Evolutionary conservation across 1,140 invertebrate species (phyloP).

Genomic region (Sinonovacula constricta): DNA sequence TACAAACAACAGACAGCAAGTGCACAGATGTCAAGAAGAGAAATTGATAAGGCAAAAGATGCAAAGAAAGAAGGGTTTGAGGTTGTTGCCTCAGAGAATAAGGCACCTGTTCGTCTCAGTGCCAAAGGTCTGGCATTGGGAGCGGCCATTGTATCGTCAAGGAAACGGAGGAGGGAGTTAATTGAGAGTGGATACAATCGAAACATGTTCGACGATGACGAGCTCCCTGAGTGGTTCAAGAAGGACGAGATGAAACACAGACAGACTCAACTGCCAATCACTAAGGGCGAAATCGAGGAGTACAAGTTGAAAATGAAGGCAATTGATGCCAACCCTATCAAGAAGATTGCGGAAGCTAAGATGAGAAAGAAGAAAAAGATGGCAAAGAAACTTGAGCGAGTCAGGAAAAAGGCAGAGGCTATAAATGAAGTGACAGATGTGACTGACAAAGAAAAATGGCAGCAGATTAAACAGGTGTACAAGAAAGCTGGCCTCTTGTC

Average conservation of each 20-base stretch:
- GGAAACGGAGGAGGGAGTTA: slow-evolving; percentile 75
- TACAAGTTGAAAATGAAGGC: slow-evolving; percentile 86
- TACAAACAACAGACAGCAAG: slow-evolving; percentile 51
- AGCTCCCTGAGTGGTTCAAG: slow-evolving; percentile 97
- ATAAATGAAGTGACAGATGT: slow-evolving; percentile 94
- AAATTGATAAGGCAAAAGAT: slow-evolving; percentile 37
- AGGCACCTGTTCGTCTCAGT: slow-evolving; percentile 83
- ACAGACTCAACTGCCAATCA: slow-evolving; percentile 87
- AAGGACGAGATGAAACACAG: slow-evolving; percentile 96
- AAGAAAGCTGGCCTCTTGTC: slow-evolving; percentile 89
- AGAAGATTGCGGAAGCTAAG: slow-evolving; percentile 99
- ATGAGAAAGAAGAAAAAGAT: slow-evolving; percentile 96
- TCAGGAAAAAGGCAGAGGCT: slow-evolving; percentile 96
- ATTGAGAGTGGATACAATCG: slow-evolving; percentile 77
- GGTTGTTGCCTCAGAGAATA: slow-evolving; percentile 79
- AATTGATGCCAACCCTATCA: slow-evolving; percentile 95
- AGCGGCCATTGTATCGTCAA: slow-evolving; percentile 73
- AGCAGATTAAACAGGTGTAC: slow-evolving; percentile 95
- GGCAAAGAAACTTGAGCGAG: slow-evolving; percentile 91
- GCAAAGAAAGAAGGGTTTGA: slow-evolving; percentile 81
- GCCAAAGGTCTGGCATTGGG: slow-evolving; percentile 86
- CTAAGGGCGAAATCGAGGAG: slow-evolving; percentile 82
- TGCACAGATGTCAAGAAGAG: slow-evolving; percentile 23
- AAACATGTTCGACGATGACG: slow-evolving; percentile 83
- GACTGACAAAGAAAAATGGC: slow-evolving; percentile 93